Base-by-base conservation (phyloP, 2,888 invertebrate species). In the Byasa hedistus region DNA sequence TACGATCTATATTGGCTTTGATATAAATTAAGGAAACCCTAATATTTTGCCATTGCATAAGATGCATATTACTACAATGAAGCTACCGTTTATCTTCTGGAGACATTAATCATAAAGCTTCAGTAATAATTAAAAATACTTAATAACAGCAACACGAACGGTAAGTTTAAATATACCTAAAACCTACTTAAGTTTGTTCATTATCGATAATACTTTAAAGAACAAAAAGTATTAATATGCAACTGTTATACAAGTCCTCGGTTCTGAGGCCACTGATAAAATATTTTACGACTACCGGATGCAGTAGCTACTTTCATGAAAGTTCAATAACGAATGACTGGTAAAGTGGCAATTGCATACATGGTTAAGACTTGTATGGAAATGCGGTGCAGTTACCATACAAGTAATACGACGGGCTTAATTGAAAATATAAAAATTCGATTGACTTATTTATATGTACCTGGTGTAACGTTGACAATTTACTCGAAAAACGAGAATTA, bases 271-370 rank as follows among this genome's bases (percentile, higher is more conserved):
- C 59, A 51, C 39, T 51, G 44, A 63, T 67, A 63, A 60, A 59
- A 55, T 58, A 51, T 56, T 44, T 15, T 23, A 54, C 56, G 56
- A 24, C 39, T 63, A 51, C 63, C 66, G 66, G 62, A 32, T 59
- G n/a, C 22, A 24, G 58, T 55, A 27, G 63, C 61, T 21, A 52
- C 54, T 67, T 63, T 73, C 73, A 76, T 74, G 75, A 78, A 83
- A 79, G 84, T 83, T 81, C 80, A 82, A 83, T 84, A 82, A 70
- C 79, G 76, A 68, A 66, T 65, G 78, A 62, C 54, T 51, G 27
- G 39, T 57, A 32, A 69, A 70, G 54, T 52, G 59, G 52, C 57
- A 57, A 65, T 61, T 32, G 54, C 65, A 64, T 54, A 56, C 57
- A 39, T 67, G 48, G 32, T 55, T 27, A 23, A 27, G 68, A 51